Evolutionary conservation across 2,797 vertebrate species (phyloP).

Genomic region (Parotocinclus haroldoi): DNA sequence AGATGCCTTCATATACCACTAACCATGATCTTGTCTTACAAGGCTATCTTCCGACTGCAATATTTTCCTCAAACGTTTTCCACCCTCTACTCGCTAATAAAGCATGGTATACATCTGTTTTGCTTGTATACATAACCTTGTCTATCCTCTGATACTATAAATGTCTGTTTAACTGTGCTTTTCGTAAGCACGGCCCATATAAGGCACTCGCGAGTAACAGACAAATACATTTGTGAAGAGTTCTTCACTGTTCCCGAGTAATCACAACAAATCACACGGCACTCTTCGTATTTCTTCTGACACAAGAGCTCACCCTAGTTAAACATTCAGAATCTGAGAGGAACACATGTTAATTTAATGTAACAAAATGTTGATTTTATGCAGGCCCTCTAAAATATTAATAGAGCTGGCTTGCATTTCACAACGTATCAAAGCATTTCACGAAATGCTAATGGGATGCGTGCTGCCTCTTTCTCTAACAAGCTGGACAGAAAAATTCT

Average conservation of each 20-base stretch:
- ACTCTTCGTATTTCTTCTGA: slow-evolving; percentile 51
- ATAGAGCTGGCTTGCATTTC: slow-evolving; percentile 78
- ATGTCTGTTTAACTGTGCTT: slow-evolving; percentile 36
- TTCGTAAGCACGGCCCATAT: slow-evolving; percentile 28
- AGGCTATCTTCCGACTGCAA: too few relatives aligned
- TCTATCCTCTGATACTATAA: slow-evolving; percentile 26
- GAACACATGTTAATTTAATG: slow-evolving; percentile 86
- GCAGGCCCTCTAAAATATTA: slow-evolving; percentile 80
- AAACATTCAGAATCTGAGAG: slow-evolving; percentile 77
- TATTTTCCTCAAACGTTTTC: too few relatives aligned
- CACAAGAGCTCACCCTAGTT: slow-evolving; percentile 71
- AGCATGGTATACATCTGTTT: slow-evolving; percentile 2
- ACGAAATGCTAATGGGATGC: slow-evolving; percentile 72
- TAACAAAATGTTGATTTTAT: slow-evolving; percentile 85
- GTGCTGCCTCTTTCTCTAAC: slow-evolving; percentile 67
- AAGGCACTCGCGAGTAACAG: slow-evolving; percentile 45
- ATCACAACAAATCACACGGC: slow-evolving; percentile 61
- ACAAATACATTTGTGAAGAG: slow-evolving; percentile 63
- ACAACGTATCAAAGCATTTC: slow-evolving; percentile 78
- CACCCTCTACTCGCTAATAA: slow-evolving; percentile 21
- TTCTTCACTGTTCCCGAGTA: slow-evolving; percentile 58
- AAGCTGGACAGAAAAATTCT: slow-evolving; percentile 70
- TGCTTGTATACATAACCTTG: slow-evolving; percentile 5
- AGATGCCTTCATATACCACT: neutral
- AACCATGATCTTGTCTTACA: neutral